A percentile compares a stretch with the other conserved stretches of the same genome.
phyloP scores from a whole-genome alignment of 2,888 invertebrate genomes.

The Corythucha ciliata region DNA sequence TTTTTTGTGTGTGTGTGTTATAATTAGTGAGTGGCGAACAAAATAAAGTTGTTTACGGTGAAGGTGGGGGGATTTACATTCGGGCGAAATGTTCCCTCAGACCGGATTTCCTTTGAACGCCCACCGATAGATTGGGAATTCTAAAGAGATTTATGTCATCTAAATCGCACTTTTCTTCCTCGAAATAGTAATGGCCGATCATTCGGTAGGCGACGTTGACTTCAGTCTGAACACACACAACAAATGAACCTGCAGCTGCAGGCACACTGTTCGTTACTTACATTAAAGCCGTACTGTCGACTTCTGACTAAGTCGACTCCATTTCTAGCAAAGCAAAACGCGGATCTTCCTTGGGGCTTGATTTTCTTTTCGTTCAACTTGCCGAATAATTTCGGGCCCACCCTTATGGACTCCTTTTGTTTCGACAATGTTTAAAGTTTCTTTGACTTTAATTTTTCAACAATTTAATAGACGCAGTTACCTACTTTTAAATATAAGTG shows the following conservation, averaged over 20 bases:
- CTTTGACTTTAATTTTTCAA: background rate
- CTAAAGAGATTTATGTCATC: constrained; percentile 56
- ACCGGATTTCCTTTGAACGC: constrained; percentile 49
- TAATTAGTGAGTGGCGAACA: too few species aligned
- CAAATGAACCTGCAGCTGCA: too few species aligned
- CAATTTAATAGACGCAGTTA: background rate
- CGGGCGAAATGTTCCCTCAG: constrained; percentile 46
- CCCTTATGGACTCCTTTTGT: constrained; percentile 53
- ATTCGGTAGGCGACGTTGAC: constrained; percentile 55
- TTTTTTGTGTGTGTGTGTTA: too few species aligned
- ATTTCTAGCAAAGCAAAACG: constrained; percentile 51
- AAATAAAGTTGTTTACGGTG: too few species aligned
- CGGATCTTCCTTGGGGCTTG: constrained; percentile 49
- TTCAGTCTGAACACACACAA: constrained; percentile 61
- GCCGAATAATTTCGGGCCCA: constrained; percentile 49
- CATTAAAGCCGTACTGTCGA: constrained; percentile 18
- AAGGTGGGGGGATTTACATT: too few species aligned
- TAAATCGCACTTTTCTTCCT: constrained; percentile 61
- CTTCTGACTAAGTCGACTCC: constrained; percentile 39
- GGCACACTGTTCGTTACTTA: too few species aligned
- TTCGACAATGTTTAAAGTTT: too few species aligned
- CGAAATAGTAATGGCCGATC: constrained; percentile 55
- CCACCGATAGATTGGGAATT: constrained; percentile 49
- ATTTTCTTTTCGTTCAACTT: constrained; percentile 56
- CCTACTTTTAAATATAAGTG: constrained; percentile 13